Evolutionary conservation across 1,140 invertebrate genomes (phyloP).

Genomic region (Bombus superbus): DNA sequence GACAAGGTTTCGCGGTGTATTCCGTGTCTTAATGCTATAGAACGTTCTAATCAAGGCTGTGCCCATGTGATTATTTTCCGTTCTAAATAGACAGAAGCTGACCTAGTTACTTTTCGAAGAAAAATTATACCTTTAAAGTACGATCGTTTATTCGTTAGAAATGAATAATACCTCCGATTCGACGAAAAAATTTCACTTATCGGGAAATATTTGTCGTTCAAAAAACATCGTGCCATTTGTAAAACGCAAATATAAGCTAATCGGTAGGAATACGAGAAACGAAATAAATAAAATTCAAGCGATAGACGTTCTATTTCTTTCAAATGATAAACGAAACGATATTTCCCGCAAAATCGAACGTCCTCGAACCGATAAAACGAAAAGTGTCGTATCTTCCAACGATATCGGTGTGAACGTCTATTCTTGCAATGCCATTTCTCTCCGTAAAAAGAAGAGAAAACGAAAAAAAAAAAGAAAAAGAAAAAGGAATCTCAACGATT

Average conservation of each 20-base stretch:
- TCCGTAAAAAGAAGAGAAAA: background rate
- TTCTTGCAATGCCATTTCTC: background rate
- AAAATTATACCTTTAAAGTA: background rate
- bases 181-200: background rate
- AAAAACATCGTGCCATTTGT: background rate
- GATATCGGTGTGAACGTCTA: background rate
- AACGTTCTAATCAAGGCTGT: too few relatives aligned
- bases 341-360: background rate
- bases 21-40: too few relatives aligned
- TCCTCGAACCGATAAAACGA: background rate
- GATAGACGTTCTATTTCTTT: background rate
- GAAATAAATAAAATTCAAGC: slow-evolving; percentile 11
- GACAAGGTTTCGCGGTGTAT: too few relatives aligned
- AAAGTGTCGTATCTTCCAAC: background rate
- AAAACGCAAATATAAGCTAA: background rate
- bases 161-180: background rate
- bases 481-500: background rate
- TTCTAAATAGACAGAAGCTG: too few relatives aligned
- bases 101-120: too few relatives aligned
- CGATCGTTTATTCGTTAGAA: background rate
- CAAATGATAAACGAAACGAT: background rate
- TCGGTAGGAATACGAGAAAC: background rate
- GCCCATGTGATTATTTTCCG: too few relatives aligned
- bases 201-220: background rate
- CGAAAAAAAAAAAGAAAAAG: too few relatives aligned